Evolutionary conservation across 2,888 invertebrate species (phyloP), one percentile per base, ranked within the genome.

Genomic region (Temnothorax ravouxi): DNA sequence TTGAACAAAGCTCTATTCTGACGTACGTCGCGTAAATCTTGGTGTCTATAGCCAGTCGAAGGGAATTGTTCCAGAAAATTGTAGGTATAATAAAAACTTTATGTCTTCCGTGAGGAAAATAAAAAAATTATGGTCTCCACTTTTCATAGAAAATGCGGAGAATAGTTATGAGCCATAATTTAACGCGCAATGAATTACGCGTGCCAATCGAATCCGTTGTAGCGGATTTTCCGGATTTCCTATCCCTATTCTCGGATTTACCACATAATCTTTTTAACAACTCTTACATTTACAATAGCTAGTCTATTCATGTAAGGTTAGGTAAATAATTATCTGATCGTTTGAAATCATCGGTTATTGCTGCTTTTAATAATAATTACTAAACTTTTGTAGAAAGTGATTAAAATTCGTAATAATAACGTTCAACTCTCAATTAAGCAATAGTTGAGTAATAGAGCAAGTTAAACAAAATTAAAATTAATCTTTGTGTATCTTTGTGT

Each of bases 161-260:
- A 77, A 84, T 85, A 87, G 84, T 89, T 88, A 86, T 69, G 89
- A 80, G 86, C 86, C 64, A 82, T 87, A 89, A 89, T 89, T 88
- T 84, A 75, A 59, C 75, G 44, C 61, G 41, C 79, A 62, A 64
- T 66, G 84, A 84, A 69, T 81, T 81, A 74, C 56, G 66, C 69
- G 62, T 77, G 62, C 82, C 82, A 61, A 71, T 79, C 71, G 77
- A 80, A 69, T 76, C 29, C 75, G 67, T 62, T 74, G 71, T 69
- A 77, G 69, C 77, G 83, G 67, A 86, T 88, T 79, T 84, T 77
- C 71, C 80, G 64, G 83, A 75, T 87, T 81, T 80, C 38, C 54
- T 34, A 56, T 56, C 50, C 50, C 50, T 50, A 21, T 21, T 54
- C 9, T 9, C 8, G 34, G 34, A 15, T 56, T 56, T 56, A 18